phyloP scores from a whole-genome alignment of 2,888 invertebrate genomes.

The Hyalella azteca region DNA sequence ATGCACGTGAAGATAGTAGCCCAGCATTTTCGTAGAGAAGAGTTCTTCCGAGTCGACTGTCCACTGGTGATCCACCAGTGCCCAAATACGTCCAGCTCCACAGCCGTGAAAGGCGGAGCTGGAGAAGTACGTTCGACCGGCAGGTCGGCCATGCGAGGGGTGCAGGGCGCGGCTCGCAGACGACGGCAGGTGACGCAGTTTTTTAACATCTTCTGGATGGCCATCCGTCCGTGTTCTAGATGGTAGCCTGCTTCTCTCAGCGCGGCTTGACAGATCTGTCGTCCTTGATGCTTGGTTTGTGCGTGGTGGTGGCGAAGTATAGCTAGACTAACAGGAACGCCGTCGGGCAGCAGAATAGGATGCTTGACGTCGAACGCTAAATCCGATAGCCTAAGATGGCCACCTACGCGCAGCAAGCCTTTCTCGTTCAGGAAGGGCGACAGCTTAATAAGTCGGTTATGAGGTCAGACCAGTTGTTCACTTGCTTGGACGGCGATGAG shows the following conservation, averaged over 20 bases:
- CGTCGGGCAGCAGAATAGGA: neutral
- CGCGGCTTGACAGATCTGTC: neutral
- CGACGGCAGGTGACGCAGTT: neutral
- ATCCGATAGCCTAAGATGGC: neutral
- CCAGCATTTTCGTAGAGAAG: neutral
- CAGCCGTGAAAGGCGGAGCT: neutral
- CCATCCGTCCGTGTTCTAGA: neutral
- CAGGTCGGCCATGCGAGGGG: neutral
- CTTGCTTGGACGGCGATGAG: neutral
- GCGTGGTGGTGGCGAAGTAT: neutral
- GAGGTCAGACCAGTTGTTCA: neutral
- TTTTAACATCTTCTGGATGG: neutral
- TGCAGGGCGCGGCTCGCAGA: neutral
- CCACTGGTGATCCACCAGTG: neutral
- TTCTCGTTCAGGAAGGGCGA: neutral
- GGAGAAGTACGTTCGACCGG: neutral
- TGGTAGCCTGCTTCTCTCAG: neutral
- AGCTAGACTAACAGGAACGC: neutral
- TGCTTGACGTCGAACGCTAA: neutral
- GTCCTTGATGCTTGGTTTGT: neutral
- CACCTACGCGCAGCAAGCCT: neutral
- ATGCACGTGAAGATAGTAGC: neutral
- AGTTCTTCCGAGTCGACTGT: neutral
- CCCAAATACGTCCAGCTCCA: neutral
- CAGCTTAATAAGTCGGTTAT: neutral